phyloP scores from a whole-genome alignment of 2,888 invertebrate species.

The Eutolmus rufibarbis region DNA sequence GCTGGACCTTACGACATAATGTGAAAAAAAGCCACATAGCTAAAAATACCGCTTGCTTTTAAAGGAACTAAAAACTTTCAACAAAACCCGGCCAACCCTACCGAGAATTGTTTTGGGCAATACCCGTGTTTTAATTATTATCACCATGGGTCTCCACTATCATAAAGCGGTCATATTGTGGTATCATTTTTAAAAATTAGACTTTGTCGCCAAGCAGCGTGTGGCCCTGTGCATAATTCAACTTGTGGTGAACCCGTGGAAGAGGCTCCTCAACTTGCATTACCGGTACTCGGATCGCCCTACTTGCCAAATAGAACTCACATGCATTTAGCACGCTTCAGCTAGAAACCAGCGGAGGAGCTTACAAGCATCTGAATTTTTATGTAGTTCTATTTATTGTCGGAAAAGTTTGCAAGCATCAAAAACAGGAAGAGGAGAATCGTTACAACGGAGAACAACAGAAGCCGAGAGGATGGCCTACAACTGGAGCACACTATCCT shows the following conservation, averaged over 20 bases:
- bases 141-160: background rate
- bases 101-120: background rate
- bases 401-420: conserved; percentile 28
- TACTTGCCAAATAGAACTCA: conserved; percentile 34
- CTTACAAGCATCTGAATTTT: background rate
- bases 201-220: background rate
- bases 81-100: background rate
- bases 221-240: background rate
- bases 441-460: background rate
- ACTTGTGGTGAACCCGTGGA: background rate
- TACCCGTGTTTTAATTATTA: background rate
- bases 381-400: conserved; percentile 10
- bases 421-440: conserved; percentile 18
- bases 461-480: background rate
- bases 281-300: background rate
- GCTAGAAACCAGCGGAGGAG: background rate
- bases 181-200: background rate
- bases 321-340: conserved; percentile 1
- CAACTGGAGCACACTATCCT: conserved; percentile 19
- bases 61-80: background rate
- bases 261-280: background rate
- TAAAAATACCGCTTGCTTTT: too few species aligned
- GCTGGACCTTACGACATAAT: too few species aligned
- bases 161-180: background rate
- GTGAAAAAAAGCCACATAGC: too few species aligned